phyloP scores from a whole-genome alignment of 2,888 invertebrate species.

The Pyrocoelia pectoralis region DNA sequence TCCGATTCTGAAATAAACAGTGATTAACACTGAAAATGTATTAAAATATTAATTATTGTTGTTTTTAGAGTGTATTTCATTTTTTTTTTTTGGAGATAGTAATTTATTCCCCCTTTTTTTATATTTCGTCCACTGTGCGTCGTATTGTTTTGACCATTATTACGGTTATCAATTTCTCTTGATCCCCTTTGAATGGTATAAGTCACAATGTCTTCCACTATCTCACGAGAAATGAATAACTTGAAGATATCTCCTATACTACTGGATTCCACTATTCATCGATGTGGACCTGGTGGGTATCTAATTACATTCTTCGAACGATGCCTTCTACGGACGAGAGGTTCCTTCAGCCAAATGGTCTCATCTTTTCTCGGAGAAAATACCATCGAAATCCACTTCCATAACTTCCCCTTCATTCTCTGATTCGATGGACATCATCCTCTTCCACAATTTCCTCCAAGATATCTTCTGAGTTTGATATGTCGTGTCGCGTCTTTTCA shows the following conservation, averaged over 20 bases:
- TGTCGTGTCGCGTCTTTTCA: background rate
- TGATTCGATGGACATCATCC: background rate
- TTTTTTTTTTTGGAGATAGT: too few species aligned
- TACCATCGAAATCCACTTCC: background rate
- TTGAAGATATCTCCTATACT: background rate
- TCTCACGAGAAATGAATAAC: slow-evolving; percentile 6
- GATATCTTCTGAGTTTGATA: background rate
- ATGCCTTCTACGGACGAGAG: background rate
- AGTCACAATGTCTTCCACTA: slow-evolving; percentile 3
- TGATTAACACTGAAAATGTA: too few species aligned
- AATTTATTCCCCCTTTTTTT: too few species aligned
- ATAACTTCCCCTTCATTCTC: background rate
- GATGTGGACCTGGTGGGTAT: background rate
- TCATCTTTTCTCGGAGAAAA: background rate
- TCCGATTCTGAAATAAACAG: too few species aligned
- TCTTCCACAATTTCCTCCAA: slow-evolving; percentile 2
- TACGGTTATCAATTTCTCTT: too few species aligned
- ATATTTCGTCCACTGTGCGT: too few species aligned
- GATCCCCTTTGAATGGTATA: slow-evolving; percentile 6
- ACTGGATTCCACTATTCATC: background rate
- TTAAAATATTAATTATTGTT: too few species aligned
- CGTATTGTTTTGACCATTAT: too few species aligned
- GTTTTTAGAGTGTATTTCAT: too few species aligned
- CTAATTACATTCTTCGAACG: background rate
- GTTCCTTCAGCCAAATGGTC: background rate